Conservation (phyloP, 2,797 vertebrate species). For the Natrix natrix region DNA sequence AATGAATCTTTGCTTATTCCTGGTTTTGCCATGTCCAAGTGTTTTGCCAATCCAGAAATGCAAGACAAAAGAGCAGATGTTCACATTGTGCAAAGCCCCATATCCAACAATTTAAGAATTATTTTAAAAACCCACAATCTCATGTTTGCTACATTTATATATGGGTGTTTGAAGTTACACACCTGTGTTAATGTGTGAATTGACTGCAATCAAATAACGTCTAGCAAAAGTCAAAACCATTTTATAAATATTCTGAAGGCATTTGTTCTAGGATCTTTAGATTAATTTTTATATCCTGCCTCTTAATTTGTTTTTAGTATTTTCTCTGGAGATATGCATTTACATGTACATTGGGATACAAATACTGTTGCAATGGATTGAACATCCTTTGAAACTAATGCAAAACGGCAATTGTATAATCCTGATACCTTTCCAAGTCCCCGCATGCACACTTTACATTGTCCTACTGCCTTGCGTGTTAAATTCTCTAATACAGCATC, state of each 20-base stretch:
- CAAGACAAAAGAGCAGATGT: not conserved
- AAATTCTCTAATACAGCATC: slow-evolving; percentile 48
- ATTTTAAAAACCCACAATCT: not conserved
- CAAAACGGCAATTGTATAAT: not conserved
- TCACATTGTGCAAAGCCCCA: not conserved
- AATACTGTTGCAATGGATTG: not conserved
- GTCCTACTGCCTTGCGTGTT: slow-evolving; percentile 38
- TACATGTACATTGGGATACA: not conserved
- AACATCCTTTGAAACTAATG: not conserved
- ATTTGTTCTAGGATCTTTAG: not conserved
- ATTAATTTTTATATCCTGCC: not conserved
- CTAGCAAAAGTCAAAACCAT: not conserved
- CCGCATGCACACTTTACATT: not conserved
- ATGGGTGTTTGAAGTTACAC: not conserved
- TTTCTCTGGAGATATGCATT: not conserved
- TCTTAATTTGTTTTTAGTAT: not conserved
- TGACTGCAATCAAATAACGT: not conserved
- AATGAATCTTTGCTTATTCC: not conserved
- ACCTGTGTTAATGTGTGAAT: not conserved
- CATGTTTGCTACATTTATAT: not conserved
- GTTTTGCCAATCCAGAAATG: not conserved
- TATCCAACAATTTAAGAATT: not conserved
- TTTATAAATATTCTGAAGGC: not conserved
- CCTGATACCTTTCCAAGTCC: not conserved
- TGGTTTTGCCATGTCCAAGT: not conserved